These are phyloP conservation scores for Felis chaus DNA, from an alignment of 2,113 vertebrate genomes.

Conservation along the genomic window DNA sequence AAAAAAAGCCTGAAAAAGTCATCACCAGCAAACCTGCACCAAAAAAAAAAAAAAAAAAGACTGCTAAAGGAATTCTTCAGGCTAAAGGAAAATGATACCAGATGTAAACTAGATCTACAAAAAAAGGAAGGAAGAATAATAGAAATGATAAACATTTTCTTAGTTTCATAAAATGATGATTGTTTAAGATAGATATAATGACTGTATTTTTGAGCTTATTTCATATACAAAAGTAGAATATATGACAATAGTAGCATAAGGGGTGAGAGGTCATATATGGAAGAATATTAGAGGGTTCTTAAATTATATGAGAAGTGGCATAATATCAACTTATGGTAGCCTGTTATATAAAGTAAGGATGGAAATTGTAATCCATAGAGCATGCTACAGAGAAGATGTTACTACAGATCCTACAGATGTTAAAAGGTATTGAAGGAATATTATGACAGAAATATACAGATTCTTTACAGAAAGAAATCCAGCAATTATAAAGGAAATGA, in stretches of 20 bases:
- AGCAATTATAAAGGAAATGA: constrained; percentile 4
- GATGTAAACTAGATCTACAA: neutral
- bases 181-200: constrained; percentile 14
- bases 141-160: constrained; percentile 25
- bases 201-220: neutral
- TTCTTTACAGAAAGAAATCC: constrained; percentile 20
- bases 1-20: neutral
- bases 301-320: neutral
- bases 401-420: neutral
- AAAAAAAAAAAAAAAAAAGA: neutral
- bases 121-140: neutral
- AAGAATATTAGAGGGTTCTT: neutral
- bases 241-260: neutral
- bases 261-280: neutral
- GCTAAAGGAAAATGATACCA: neutral
- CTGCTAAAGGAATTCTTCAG: neutral
- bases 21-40: neutral
- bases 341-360: constrained; percentile 20
- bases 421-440: neutral
- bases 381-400: neutral
- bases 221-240: neutral
- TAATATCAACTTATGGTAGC: neutral
- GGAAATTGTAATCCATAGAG: neutral
- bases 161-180: neutral
- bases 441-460: too few relatives aligned